Evolutionary conservation across 64 coral and sea anemone species (phyloP).

Genomic region (Pocillopora verrucosa): DNA sequence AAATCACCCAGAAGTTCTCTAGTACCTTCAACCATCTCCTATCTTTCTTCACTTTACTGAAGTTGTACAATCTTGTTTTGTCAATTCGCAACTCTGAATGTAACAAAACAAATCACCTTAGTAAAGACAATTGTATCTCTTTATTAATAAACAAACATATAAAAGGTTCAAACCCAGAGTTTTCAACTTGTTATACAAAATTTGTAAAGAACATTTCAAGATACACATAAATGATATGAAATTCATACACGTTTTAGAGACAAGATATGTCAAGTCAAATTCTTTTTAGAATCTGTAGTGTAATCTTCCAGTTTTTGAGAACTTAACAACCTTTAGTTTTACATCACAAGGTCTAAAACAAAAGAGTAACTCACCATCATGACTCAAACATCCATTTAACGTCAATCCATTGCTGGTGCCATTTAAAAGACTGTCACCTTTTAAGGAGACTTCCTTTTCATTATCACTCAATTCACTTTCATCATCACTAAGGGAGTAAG

Average conservation of each 20-base stretch:
- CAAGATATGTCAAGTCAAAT: too few relatives aligned
- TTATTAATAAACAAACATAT: not conserved
- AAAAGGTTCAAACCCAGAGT: not conserved
- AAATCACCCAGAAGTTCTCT: not conserved
- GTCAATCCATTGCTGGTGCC: slow-evolving; percentile 31
- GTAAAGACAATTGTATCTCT: not conserved
- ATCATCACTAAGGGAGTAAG: slow-evolving; percentile 54
- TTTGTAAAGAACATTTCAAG: not conserved
- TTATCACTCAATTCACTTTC: slow-evolving; percentile 79
- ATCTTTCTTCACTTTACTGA: slow-evolving; percentile 86
- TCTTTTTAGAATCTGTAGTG: too few relatives aligned
- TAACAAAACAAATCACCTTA: not conserved
- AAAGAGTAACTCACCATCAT: slow-evolving; percentile 57
- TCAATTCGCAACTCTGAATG: slow-evolving; percentile 83
- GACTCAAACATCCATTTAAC: slow-evolving; percentile 51
- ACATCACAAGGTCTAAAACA: not conserved
- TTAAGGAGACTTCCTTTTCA: slow-evolving; percentile 42
- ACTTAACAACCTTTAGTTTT: too few relatives aligned
- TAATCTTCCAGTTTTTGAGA: too few relatives aligned
- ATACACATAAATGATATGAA: too few relatives aligned
- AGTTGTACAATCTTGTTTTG: slow-evolving; percentile 93
- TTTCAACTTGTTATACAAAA: not conserved
- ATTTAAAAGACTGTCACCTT: slow-evolving; percentile 44
- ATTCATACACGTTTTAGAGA: too few relatives aligned
- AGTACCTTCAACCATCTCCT: slow-evolving; percentile 91